Conservation (phyloP, 1,140 invertebrate genomes). For the Aphelinus certus region DNA sequence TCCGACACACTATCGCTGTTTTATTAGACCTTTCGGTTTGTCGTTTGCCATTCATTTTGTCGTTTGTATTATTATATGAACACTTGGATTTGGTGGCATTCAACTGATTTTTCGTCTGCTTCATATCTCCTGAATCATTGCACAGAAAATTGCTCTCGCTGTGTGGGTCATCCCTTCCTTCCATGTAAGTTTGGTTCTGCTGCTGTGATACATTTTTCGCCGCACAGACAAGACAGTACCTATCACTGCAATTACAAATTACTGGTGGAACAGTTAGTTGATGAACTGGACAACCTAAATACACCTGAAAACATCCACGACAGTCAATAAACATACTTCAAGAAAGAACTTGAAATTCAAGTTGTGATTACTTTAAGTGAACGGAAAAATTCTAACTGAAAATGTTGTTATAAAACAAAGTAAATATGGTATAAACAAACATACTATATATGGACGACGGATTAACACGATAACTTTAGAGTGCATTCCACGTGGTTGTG, state of each 20-base stretch:
- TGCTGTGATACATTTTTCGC: conserved; percentile 12
- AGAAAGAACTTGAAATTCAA: no score
- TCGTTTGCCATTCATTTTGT: background rate
- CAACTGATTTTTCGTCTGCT: conserved; percentile 60
- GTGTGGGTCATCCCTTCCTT: background rate
- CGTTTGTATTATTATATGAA: conserved; percentile 32
- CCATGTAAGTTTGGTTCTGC: no score
- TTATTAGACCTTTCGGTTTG: background rate
- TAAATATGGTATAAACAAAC: no score
- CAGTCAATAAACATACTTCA: background rate
- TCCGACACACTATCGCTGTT: background rate
- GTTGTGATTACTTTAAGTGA: no score
- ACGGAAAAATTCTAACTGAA: no score
- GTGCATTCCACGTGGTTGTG: no score
- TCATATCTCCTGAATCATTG: conserved; percentile 42
- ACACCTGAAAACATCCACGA: background rate
- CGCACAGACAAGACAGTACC: conserved; percentile 30
- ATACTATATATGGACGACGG: no score
- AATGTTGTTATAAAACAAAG: no score
- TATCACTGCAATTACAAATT: conserved; percentile 33
- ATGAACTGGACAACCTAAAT: conserved; percentile 39
- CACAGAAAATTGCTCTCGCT: conserved; percentile 17
- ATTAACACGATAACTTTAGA: no score
- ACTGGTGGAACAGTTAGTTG: conserved; percentile 17
- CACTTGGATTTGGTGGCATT: conserved; percentile 55